These are phyloP conservation scores for Oreochromis aureus DNA, from an alignment of 2,113 vertebrate species.

Conservation along the genomic window DNA sequence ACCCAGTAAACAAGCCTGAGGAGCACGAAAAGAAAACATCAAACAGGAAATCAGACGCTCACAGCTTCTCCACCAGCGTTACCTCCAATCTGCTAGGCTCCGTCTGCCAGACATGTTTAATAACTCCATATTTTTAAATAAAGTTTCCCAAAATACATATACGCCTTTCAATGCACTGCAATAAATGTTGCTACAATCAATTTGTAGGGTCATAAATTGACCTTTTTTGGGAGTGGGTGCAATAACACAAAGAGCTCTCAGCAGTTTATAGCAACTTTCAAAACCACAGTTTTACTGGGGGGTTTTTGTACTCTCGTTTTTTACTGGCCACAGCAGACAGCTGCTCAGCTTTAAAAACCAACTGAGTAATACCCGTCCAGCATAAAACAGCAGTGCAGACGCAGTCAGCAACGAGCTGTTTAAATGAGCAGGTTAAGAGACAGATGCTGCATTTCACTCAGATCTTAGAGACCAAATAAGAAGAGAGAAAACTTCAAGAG, in stretches of 20 bases:
- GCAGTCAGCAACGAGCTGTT: not conserved
- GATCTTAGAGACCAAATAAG: not conserved
- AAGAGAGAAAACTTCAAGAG: not conserved
- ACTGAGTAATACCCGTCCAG: not conserved
- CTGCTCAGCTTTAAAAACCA: not conserved
- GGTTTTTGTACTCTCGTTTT: not conserved
- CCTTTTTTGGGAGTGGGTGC: not conserved
- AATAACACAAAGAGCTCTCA: not conserved
- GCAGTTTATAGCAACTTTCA: not conserved
- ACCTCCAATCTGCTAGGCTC: not conserved
- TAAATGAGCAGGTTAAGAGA: not conserved
- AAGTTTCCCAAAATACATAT: not conserved
- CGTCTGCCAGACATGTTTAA: not conserved
- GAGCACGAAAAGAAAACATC: not conserved
- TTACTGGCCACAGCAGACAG: not conserved
- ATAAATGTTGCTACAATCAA: not conserved
- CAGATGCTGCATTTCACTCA: not conserved
- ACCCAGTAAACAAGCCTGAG: conserved; percentile 71
- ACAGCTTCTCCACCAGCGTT: not conserved
- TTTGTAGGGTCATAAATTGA: not conserved
- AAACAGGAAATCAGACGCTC: conserved; percentile 13
- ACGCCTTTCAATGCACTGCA: not conserved
- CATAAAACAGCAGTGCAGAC: not conserved
- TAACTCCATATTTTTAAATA: not conserved
- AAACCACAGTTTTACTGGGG: not conserved